A percentile compares a stretch with the other conserved stretches of the same genome.
These are phyloP conservation scores for Ispidina picta DNA, from an alignment of 2,797 vertebrate species.

Conservation along the genomic window DNA sequence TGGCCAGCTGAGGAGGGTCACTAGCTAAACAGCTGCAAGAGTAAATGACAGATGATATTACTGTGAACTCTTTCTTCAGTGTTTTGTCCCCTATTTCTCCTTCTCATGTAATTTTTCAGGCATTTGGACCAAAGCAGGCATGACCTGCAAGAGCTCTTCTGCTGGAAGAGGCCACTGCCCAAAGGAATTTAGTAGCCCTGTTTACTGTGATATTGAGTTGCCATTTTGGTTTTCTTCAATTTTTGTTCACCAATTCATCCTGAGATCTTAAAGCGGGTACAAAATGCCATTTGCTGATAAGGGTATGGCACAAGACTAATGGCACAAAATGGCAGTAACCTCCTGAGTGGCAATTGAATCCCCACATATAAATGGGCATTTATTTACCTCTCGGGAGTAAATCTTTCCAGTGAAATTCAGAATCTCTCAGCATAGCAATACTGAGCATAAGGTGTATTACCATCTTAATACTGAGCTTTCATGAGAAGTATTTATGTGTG, in stretches of 20 bases:
- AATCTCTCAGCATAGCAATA: background rate
- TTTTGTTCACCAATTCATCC: background rate
- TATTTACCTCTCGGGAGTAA: slow-evolving; percentile 12
- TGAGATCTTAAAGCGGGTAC: background rate
- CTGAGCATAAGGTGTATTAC: background rate
- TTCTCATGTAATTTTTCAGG: background rate
- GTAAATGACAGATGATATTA: background rate
- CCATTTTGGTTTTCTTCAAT: background rate
- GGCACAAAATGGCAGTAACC: background rate
- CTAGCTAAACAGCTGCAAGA: background rate
- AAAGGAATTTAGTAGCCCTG: background rate
- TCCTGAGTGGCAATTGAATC: background rate
- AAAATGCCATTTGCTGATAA: background rate
- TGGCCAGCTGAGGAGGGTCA: background rate
- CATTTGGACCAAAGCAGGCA: background rate
- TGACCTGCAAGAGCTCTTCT: background rate
- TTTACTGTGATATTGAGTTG: background rate
- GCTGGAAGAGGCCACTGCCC: background rate
- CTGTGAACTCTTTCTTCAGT: background rate
- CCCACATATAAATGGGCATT: background rate
- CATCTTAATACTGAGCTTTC: background rate
- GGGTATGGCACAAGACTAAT: background rate
- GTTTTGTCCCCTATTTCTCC: background rate
- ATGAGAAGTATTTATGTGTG: background rate
- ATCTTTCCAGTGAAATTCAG: background rate